Evolutionary conservation across 2,113 vertebrate genomes (phyloP), one percentile per base, ranked within the genome.

Genomic region (Onychostoma macrolepis): DNA sequence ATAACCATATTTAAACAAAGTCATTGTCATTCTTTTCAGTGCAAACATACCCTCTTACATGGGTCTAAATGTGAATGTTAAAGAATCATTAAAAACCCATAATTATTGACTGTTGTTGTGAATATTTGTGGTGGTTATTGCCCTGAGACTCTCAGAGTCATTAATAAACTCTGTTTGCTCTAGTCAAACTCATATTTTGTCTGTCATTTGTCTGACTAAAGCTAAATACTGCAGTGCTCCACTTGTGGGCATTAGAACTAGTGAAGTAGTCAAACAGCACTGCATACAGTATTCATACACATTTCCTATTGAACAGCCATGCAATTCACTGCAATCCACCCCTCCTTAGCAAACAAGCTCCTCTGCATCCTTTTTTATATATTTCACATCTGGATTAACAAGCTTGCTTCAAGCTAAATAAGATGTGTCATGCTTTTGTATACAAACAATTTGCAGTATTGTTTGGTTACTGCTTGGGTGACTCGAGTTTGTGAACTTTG

Each of bases 291-390:
- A 56, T 74, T 69, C 13, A 71, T 71, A 36, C 33, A 10, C 30
- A 36, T 71, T 71, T 71, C 67, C 30, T n/a, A 3, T 75, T 58
- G 36, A 53, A 36, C 50, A 61, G 30, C 45, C 56, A 61, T 72
- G 48, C 83, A 84, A 28, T 75, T 84, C 45, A 84, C 50, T 76
- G 83, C 24, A 75, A 72, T 75, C 45, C 69, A 75, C 30, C 12
- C 8, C 7, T 15, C 38, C 45, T 30, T 10, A 75, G 33, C 13
- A 1, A 38, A 33, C 69, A 58, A 38, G 43, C 7, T 21, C 56
- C 19, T 58, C 41, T 58, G 45, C 19, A 6, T 65, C 28, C 26
- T 72, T 58, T 84, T 84, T 58, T 74, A 84, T 41, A 61, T 84
- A 75, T 58, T 36, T 56, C 15, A 83, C 24, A 19, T 69, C 56